These are phyloP conservation scores for Apotomis capreana DNA, from an alignment of 2,888 invertebrate genomes.

Conservation along the genomic window DNA sequence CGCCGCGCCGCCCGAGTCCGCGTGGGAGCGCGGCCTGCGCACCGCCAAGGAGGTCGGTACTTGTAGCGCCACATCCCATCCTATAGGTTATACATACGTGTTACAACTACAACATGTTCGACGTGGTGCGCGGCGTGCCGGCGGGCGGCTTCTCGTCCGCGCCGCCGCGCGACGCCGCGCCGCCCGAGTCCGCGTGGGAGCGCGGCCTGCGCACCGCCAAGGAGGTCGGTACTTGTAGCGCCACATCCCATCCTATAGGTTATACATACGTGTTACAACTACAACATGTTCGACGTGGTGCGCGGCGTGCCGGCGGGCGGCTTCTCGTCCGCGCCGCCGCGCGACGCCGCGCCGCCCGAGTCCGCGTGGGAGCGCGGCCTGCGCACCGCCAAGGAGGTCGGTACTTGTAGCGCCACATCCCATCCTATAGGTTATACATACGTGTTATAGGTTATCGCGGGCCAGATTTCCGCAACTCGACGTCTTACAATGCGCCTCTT, in stretches of 20 bases:
- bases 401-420: too few species aligned
- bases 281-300: too few species aligned
- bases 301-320: too few species aligned
- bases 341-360: conserved; percentile 85
- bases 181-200: conserved; percentile 97
- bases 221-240: conserved; percentile 82
- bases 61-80: not conserved
- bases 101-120: conserved; percentile 96
- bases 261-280: conserved; percentile 75
- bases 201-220: conserved; percentile 97
- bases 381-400: conserved; percentile 95
- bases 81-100: too few species aligned
- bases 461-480: too few species aligned
- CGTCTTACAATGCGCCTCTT: too few species aligned
- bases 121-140: conserved; percentile 91
- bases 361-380: conserved; percentile 98
- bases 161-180: conserved; percentile 77
- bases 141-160: conserved; percentile 71
- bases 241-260: too few species aligned
- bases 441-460: too few species aligned
- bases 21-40: conserved; percentile 97
- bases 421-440: too few species aligned
- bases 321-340: too few species aligned
- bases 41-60: conserved; percentile 93
- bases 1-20: conserved; percentile 90